phyloP scores from a whole-genome alignment of 2,113 vertebrate genomes.

The Scytalopus superciliaris region DNA sequence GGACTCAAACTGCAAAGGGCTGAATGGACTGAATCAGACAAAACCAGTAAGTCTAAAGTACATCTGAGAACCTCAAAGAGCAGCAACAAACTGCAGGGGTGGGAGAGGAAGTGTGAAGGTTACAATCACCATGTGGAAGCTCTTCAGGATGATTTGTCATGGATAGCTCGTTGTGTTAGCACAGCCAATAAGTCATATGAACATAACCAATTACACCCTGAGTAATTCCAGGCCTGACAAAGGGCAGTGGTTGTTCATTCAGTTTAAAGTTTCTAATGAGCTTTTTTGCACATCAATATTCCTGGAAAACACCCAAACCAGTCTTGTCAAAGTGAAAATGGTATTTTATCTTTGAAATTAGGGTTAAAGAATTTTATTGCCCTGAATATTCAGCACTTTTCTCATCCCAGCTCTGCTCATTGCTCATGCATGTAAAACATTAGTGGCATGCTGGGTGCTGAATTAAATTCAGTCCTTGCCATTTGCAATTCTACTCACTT shows the following conservation, averaged over 20 bases:
- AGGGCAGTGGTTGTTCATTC: not conserved
- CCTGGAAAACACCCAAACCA: slow-evolving; percentile 32
- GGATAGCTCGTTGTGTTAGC: not conserved
- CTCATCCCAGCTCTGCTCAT: slow-evolving; percentile 30
- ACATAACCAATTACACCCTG: not conserved
- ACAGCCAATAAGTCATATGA: not conserved
- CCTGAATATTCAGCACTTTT: slow-evolving; percentile 61
- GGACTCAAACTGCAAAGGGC: not conserved
- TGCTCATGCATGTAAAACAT: slow-evolving; percentile 56
- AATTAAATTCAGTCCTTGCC: slow-evolving; percentile 50
- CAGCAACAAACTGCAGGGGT: not conserved
- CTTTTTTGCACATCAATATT: slow-evolving; percentile 15
- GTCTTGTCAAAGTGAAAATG: slow-evolving; percentile 39
- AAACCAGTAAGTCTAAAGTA: not conserved
- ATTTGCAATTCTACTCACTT: slow-evolving; percentile 47
- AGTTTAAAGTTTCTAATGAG: slow-evolving; percentile 28
- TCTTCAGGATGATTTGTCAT: not conserved
- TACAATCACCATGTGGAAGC: not conserved
- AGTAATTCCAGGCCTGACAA: slow-evolving; percentile 10
- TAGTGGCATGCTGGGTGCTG: slow-evolving; percentile 31
- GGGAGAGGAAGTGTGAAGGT: not conserved
- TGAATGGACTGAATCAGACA: not conserved
- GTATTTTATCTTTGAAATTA: slow-evolving; percentile 56
- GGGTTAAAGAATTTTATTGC: slow-evolving; percentile 48
- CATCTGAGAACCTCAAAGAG: not conserved